Percentiles rank a stretch among this genome's conserved stretches.
phyloP scores from a whole-genome alignment of 2,888 invertebrate genomes.

The Amiota mariae region DNA sequence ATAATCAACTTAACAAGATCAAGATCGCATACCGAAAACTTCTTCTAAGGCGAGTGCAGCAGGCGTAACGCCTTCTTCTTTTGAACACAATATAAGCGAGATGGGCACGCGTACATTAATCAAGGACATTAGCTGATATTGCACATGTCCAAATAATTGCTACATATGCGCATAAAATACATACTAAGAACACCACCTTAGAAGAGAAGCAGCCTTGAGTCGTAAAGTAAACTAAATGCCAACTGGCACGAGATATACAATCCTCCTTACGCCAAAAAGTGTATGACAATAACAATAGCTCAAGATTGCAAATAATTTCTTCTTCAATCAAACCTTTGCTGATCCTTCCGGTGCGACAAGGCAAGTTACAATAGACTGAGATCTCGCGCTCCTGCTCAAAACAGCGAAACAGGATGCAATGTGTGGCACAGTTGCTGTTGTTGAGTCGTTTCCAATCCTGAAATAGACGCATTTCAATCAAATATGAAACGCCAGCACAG shows the following conservation, averaged over 20 bases:
- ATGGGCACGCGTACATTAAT: constrained; percentile 46
- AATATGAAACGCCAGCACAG: constrained; percentile 38
- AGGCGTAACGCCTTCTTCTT: constrained; percentile 52
- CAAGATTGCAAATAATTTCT: constrained; percentile 53
- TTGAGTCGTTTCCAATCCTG: constrained; percentile 40
- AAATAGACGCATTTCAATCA: constrained; percentile 40
- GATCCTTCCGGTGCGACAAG: constrained; percentile 67
- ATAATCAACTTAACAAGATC: constrained; percentile 41
- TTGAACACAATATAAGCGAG: constrained; percentile 16
- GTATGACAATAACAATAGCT: constrained; percentile 36
- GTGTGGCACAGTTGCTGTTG: constrained; percentile 63
- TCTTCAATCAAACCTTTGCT: constrained; percentile 42
- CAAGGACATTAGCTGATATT: constrained; percentile 43
- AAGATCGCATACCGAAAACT: constrained; percentile 42
- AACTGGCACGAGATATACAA: constrained; percentile 10
- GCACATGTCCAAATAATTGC: constrained; percentile 71
- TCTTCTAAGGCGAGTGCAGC: constrained; percentile 51
- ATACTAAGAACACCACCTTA: constrained; percentile 39
- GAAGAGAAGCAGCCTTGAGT: constrained; percentile 12
- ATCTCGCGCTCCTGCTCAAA: too few species aligned
- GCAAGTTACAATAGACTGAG: constrained; percentile 47
- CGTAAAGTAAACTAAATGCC: constrained; percentile 8
- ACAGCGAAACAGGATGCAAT: constrained; percentile 70
- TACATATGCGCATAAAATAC: constrained; percentile 64
- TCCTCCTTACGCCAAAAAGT: constrained; percentile 32